Evolutionary conservation across 2,113 vertebrate genomes (phyloP), one percentile per base, ranked within the genome.

Genomic region (Colius striatus): DNA sequence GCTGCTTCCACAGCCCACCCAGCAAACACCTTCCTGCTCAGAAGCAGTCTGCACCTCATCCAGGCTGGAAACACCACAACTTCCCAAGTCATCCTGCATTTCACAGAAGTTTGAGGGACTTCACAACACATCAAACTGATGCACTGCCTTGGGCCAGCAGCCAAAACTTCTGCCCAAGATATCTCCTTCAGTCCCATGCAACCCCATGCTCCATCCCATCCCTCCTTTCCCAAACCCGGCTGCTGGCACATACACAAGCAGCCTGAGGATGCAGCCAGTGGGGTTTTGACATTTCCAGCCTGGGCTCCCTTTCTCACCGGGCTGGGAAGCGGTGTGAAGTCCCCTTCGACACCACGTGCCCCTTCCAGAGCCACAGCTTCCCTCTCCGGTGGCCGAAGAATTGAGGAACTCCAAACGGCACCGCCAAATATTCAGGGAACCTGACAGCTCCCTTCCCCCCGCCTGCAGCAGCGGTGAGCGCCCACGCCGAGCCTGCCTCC

Each of bases 301-400:
- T 7, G 13, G 57, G 57, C 57, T 96, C 82, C 79, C 53, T 93
- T 95, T 96, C 92, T 96, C 77, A 93, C 90, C 7, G 22, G 83
- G 80, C 67, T 0, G 84, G 89, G 87, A 97, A 95, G 77, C 17
- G 5, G 93, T 2, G 95, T 96, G 96, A 96, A 97, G 87, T 96
- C 95, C 96, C 95, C 94, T 96, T 68, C 6, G 32, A 93, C 73
- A 96, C 92, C 96, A 95, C 94, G 26, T 62, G 91, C 89, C 89
- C 91, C 86, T 94, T 96, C 96, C 95, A 96, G 94, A 96, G 89
- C 96, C 96, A 91, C 96, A 97, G 96, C 96, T 97, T 97, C 96
- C 94, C 87, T 95, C 94, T 96, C 66, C 13, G 81, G 91, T 84
- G 89, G 94, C 92, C 1, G 7, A 92, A 95, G 88, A 96, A 95